Evolutionary conservation across 2,797 vertebrate species (phyloP).

Genomic region (Tiaroga cobitis): DNA sequence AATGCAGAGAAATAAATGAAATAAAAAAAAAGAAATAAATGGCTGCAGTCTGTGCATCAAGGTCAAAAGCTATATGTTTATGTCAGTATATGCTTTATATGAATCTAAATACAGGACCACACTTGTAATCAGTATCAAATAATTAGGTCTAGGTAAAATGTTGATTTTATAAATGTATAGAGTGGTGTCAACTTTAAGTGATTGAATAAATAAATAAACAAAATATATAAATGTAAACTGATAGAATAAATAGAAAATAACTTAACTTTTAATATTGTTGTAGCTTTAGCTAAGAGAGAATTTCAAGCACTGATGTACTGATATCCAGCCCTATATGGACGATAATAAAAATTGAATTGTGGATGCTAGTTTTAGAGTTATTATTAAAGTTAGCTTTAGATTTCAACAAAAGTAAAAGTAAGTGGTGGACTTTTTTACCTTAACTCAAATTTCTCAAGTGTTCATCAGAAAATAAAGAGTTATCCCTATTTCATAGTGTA

Average conservation of each 20-base stretch:
- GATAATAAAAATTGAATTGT: neutral
- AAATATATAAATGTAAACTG: neutral
- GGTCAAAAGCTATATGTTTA: slow-evolving; percentile 18
- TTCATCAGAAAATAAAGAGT: neutral
- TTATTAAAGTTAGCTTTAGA: neutral
- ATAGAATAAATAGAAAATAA: neutral
- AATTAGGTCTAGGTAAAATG: neutral
- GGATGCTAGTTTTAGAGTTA: neutral
- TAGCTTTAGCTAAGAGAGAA: neutral
- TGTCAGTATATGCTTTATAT: neutral
- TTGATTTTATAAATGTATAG: neutral
- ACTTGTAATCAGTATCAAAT: neutral
- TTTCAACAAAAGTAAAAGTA: neutral
- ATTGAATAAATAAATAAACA: neutral
- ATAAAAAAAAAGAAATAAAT: too few relatives aligned
- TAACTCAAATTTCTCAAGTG: neutral
- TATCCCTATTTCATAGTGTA: neutral
- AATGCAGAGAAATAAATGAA: slow-evolving; percentile 18
- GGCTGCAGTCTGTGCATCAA: slow-evolving; percentile 33
- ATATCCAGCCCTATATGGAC: neutral
- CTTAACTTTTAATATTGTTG: neutral
- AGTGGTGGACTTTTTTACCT: neutral
- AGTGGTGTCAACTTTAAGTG: neutral
- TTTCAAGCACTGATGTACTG: neutral
- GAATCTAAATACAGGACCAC: neutral